Conservation (phyloP, 1,140 invertebrate species). For the Magallana gigas region DNA sequence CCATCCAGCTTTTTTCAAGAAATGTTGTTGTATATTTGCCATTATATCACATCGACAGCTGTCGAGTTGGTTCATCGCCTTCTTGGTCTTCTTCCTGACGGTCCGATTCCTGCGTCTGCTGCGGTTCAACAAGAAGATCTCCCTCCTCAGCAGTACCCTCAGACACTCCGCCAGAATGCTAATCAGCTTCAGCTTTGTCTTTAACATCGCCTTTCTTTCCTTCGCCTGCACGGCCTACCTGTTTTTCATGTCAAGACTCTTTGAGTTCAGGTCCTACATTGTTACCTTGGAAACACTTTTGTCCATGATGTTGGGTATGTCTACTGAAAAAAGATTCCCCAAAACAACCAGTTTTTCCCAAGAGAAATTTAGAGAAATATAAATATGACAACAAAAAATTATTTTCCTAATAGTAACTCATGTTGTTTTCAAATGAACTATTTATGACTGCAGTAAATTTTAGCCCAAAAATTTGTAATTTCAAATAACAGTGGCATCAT, state of each 20-base stretch:
- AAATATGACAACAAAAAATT: too few species aligned
- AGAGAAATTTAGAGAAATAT: too few species aligned
- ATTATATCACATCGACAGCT: conserved; percentile 39
- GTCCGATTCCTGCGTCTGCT: conserved; percentile 79
- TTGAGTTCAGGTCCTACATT: conserved; percentile 62
- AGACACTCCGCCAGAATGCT: conserved; percentile 60
- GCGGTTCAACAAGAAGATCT: conserved; percentile 78
- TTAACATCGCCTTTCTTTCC: conserved; percentile 68
- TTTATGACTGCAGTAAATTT: too few species aligned
- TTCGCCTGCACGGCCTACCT: conserved; percentile 65
- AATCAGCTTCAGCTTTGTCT: conserved; percentile 66
- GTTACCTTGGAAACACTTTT: conserved; percentile 65
- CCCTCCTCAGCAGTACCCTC: conserved; percentile 65
- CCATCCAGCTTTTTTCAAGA: too few species aligned
- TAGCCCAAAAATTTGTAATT: too few species aligned
- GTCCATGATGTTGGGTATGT: conserved; percentile 69
- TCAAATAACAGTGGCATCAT: too few species aligned
- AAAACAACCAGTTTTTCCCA: too few species aligned
- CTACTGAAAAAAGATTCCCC: too few species aligned
- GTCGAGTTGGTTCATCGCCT: conserved; percentile 74
- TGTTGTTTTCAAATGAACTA: too few species aligned
- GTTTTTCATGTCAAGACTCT: conserved; percentile 61
- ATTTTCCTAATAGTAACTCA: too few species aligned
- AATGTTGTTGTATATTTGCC: too few species aligned
- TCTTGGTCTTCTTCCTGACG: conserved; percentile 78